Conservation (phyloP, 37 sponge, comb jelly and placozoan species). For the Cliona cf. orientalis region DNA sequence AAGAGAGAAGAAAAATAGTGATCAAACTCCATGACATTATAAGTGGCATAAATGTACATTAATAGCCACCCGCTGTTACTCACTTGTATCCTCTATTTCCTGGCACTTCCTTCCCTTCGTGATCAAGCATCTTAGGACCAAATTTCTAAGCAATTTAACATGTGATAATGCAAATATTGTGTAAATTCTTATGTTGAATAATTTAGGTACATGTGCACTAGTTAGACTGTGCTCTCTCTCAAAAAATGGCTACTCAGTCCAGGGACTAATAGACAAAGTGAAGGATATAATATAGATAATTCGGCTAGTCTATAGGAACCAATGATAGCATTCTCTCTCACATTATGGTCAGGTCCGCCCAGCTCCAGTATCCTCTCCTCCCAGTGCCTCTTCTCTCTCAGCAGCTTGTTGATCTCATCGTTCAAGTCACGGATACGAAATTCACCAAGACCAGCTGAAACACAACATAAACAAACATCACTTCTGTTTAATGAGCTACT, state of each 20-base stretch:
- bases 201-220: too few relatives aligned
- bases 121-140: constrained; percentile 95
- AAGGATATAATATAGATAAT: too few relatives aligned
- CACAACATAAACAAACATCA: too few relatives aligned
- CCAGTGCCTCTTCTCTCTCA: constrained; percentile 98
- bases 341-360: constrained; percentile 90
- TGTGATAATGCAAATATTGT: not conserved
- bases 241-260: too few relatives aligned
- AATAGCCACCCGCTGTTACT: not conserved
- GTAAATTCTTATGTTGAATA: too few relatives aligned
- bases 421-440: constrained; percentile 95
- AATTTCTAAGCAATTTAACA: constrained; percentile 34
- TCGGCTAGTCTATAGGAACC: too few relatives aligned
- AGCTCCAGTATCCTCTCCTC: constrained; percentile 89
- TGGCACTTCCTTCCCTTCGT: constrained; percentile 95
- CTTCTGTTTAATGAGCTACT: not conserved
- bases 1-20: not conserved
- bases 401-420: constrained; percentile 96
- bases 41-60: not conserved
- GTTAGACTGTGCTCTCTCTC: too few relatives aligned
- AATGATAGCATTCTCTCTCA: too few relatives aligned
- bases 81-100: constrained; percentile 95
- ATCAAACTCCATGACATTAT: too few relatives aligned
- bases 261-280: too few relatives aligned
- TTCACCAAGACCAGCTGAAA: constrained; percentile 93